phyloP scores from a whole-genome alignment of 2,113 vertebrate genomes.

The Acrocephalus kingi region DNA sequence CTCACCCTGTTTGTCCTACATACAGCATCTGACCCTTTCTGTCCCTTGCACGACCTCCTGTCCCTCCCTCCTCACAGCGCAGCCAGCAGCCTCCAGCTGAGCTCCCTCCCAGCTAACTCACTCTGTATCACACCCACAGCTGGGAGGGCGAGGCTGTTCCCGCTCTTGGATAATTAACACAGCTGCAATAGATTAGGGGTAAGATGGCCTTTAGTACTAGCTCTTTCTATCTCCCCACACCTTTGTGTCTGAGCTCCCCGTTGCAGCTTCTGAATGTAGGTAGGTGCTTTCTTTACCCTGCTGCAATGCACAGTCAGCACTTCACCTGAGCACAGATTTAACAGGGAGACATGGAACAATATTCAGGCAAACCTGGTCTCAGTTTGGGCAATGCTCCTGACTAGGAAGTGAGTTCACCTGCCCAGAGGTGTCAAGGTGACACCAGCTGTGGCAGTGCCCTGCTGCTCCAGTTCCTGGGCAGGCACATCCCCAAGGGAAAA shows the following conservation, averaged over 20 bases:
- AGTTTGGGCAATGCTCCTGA: background rate
- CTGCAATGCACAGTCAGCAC: background rate
- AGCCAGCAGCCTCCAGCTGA: too few species aligned
- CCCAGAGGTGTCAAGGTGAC: background rate
- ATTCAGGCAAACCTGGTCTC: background rate
- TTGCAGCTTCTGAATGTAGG: background rate
- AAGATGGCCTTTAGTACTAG: too few species aligned
- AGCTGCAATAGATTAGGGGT: too few species aligned
- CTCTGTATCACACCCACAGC: too few species aligned
- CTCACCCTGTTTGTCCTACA: too few species aligned
- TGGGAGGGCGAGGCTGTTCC: too few species aligned
- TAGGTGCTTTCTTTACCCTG: background rate
- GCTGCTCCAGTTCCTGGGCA: background rate
- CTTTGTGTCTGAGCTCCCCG: background rate
- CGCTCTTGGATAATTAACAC: too few species aligned
- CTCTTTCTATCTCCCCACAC: too few species aligned
- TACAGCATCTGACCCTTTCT: too few species aligned
- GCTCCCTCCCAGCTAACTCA: too few species aligned
- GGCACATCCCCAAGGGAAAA: background rate
- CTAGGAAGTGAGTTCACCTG: background rate
- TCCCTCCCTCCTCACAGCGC: too few species aligned
- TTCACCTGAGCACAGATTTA: background rate
- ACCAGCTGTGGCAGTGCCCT: background rate
- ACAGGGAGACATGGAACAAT: background rate
- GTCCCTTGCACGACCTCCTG: too few species aligned